Evolutionary conservation across 2,797 vertebrate species (phyloP).

Genomic region (Knipowitschia caucasica): DNA sequence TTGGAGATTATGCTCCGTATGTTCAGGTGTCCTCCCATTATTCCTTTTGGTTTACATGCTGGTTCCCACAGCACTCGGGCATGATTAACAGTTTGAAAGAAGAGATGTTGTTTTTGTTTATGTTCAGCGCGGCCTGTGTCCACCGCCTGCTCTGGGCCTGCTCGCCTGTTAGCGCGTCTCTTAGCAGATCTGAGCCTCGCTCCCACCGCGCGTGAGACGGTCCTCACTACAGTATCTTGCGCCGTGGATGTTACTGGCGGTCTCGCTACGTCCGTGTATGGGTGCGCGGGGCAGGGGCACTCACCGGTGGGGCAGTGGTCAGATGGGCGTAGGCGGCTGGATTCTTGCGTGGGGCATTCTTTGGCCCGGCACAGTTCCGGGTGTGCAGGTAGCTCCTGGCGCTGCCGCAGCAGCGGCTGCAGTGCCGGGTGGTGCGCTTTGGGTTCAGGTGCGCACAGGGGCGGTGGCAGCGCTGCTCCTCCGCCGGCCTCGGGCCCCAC

Average conservation of each 20-base stretch:
- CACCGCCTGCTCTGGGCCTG: too few relatives aligned
- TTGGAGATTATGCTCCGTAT: background rate
- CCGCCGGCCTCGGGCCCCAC: background rate
- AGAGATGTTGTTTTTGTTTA: background rate
- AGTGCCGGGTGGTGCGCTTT: background rate
- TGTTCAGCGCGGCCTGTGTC: too few relatives aligned
- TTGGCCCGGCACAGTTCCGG: too few relatives aligned
- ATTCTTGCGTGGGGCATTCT: too few relatives aligned
- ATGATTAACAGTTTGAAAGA: background rate
- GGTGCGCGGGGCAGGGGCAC: too few relatives aligned
- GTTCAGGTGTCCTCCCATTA: background rate
- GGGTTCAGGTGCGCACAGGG: background rate
- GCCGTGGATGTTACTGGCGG: background rate
- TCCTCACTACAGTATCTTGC: background rate
- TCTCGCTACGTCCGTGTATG: background rate
- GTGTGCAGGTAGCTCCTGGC: background rate
- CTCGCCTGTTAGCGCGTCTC: background rate
- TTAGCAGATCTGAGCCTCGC: too few relatives aligned
- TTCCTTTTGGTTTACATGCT: background rate
- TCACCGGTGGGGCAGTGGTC: too few relatives aligned
- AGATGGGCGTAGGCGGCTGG: too few relatives aligned
- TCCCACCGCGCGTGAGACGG: background rate
- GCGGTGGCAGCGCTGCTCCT: background rate
- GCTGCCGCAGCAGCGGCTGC: background rate
- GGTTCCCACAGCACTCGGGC: background rate